These are phyloP conservation scores for Bettongia penicillata DNA, from an alignment of 2,113 vertebrate species.

Conservation along the genomic window DNA sequence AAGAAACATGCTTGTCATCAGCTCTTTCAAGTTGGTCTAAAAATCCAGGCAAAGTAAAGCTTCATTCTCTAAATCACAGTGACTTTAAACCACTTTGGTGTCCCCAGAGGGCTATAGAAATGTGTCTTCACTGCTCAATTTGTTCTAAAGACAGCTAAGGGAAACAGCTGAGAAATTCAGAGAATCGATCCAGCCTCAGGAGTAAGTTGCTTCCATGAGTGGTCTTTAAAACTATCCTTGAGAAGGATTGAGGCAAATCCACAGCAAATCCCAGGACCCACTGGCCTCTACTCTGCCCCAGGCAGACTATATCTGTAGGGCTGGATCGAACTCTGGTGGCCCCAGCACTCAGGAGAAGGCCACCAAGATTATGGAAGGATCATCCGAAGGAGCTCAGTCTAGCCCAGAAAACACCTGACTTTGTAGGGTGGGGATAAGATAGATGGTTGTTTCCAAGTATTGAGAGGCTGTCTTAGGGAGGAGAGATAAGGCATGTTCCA, in stretches of 20 bases:
- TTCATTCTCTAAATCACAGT: slow-evolving; percentile 37
- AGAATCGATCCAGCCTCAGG: background rate
- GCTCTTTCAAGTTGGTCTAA: slow-evolving; percentile 39
- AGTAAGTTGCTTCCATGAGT: background rate
- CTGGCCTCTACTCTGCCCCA: background rate
- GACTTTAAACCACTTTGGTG: slow-evolving; percentile 67
- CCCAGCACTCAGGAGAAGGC: background rate
- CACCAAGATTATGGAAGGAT: background rate
- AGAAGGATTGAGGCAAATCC: too few relatives aligned
- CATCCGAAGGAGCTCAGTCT: background rate
- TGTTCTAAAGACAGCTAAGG: background rate
- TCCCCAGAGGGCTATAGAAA: slow-evolving; percentile 66
- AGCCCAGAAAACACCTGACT: background rate
- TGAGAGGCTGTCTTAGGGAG: too few relatives aligned
- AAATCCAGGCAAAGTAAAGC: background rate
- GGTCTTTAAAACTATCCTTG: background rate
- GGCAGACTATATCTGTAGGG: too few relatives aligned
- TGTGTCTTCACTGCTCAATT: background rate
- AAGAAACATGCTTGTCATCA: slow-evolving; percentile 45
- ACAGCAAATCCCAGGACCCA: background rate
- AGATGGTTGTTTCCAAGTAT: too few relatives aligned
- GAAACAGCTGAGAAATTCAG: background rate
- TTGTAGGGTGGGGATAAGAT: background rate
- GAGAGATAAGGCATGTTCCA: background rate
- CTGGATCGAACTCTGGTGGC: background rate